These are phyloP conservation scores for Seriola aureovittata DNA, from an alignment of 2,113 vertebrate genomes.

Conservation along the genomic window DNA sequence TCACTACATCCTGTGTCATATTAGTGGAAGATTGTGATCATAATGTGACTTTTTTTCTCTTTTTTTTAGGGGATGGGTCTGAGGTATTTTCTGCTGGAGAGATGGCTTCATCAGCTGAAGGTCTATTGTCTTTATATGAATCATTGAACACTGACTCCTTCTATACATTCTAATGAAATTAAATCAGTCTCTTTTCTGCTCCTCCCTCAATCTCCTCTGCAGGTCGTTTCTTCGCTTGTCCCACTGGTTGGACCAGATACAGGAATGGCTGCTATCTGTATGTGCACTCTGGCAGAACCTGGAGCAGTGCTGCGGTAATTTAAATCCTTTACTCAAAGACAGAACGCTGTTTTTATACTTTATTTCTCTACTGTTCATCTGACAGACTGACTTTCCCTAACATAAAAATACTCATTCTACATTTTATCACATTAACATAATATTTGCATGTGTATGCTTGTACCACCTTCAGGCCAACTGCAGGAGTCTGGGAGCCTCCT, in stretches of 20 bases:
- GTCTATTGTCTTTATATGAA: background rate
- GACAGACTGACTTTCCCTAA: background rate
- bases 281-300: too few relatives aligned
- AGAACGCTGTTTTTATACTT: background rate
- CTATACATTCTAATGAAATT: too few relatives aligned
- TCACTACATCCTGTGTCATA: too few relatives aligned
- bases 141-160: background rate
- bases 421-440: background rate
- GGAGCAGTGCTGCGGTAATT: too few relatives aligned
- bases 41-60: background rate
- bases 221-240: too few relatives aligned
- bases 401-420: too few relatives aligned
- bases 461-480: background rate
- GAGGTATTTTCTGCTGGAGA: background rate
- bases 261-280: too few relatives aligned
- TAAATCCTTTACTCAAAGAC: too few relatives aligned
- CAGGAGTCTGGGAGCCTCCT: background rate
- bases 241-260: too few relatives aligned
- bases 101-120: background rate
- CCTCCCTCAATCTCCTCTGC: too few relatives aligned
- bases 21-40: too few relatives aligned
- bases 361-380: background rate
- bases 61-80: background rate
- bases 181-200: background rate
- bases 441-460: background rate